Evolutionary conservation across 1,140 invertebrate genomes (phyloP).

Genomic region (Apis florea): DNA sequence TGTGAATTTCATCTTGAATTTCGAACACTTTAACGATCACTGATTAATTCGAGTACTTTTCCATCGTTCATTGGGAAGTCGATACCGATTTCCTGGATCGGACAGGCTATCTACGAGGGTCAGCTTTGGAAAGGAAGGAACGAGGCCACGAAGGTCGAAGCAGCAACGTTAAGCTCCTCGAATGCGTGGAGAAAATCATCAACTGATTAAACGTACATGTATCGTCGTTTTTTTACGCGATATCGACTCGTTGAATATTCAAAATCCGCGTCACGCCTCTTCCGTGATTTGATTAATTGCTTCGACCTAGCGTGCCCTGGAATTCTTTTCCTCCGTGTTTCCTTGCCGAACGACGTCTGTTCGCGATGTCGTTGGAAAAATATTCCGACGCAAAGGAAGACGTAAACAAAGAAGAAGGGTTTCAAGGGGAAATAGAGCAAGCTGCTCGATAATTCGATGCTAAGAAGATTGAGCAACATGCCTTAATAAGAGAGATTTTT

Average conservation of each 20-base stretch:
- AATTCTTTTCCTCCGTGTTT: constrained; percentile 23
- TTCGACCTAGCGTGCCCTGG: not conserved
- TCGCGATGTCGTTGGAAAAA: not conserved
- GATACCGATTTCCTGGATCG: no score
- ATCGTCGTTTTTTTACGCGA: not conserved
- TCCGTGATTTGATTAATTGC: constrained; percentile 40
- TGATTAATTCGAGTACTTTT: not conserved
- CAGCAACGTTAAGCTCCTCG: not conserved
- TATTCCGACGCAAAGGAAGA: not conserved
- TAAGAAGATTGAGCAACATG: no score
- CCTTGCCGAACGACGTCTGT: not conserved
- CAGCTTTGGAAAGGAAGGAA: not conserved
- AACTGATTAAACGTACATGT: constrained; percentile 36
- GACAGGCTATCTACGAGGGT: not conserved
- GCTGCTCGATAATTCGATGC: no score
- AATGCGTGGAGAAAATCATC: constrained; percentile 39
- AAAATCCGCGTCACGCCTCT: constrained; percentile 17
- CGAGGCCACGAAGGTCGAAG: not conserved
- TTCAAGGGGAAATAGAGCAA: not conserved
- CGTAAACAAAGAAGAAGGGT: not conserved
- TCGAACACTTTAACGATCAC: no score
- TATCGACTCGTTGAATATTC: constrained; percentile 29
- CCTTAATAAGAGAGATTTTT: no score
- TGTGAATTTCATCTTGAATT: no score
- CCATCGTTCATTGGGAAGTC: no score